These are phyloP conservation scores for Eurytoma adleriae DNA, from an alignment of 2,888 invertebrate species.

Conservation along the genomic window DNA sequence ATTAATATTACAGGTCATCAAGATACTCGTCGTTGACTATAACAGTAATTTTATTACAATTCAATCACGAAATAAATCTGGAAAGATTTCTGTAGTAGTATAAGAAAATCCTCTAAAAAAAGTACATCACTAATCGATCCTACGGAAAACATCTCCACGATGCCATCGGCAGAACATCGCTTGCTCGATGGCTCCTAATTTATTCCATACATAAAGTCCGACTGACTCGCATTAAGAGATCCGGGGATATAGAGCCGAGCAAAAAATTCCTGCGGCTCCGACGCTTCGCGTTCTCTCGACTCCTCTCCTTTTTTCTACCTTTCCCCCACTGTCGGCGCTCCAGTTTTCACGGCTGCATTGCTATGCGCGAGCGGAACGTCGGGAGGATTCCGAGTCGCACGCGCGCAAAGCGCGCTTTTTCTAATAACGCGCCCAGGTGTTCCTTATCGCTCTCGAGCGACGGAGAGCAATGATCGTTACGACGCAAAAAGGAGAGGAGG, in stretches of 20 bases:
- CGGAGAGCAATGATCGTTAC: not conserved
- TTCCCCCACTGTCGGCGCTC: slow-evolving; percentile 6
- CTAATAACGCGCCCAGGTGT: slow-evolving; percentile 13
- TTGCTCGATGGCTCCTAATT: too few species aligned
- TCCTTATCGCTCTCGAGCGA: slow-evolving; percentile 6
- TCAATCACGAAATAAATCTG: too few species aligned
- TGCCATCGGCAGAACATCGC: too few species aligned
- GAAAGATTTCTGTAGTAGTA: too few species aligned
- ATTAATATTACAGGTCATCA: too few species aligned
- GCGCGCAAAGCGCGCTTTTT: slow-evolving; percentile 2
- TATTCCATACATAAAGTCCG: too few species aligned
- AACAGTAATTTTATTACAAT: too few species aligned
- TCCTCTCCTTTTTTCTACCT: not conserved
- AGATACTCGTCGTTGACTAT: too few species aligned
- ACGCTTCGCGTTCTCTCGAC: not conserved
- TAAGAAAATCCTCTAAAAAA: too few species aligned
- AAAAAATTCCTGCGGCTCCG: slow-evolving; percentile 8
- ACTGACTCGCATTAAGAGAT: slow-evolving; percentile 12
- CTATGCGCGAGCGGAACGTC: not conserved
- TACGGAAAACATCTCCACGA: too few species aligned
- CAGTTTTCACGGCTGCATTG: not conserved
- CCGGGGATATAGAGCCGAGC: not conserved
- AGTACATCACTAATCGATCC: too few species aligned
- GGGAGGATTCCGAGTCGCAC: not conserved
- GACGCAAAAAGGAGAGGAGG: not conserved